A percentile compares a stretch with the other conserved stretches of the same genome.
Conservation (phyloP, 1,140 invertebrate genomes). For the Chelonus insularis region DNA sequence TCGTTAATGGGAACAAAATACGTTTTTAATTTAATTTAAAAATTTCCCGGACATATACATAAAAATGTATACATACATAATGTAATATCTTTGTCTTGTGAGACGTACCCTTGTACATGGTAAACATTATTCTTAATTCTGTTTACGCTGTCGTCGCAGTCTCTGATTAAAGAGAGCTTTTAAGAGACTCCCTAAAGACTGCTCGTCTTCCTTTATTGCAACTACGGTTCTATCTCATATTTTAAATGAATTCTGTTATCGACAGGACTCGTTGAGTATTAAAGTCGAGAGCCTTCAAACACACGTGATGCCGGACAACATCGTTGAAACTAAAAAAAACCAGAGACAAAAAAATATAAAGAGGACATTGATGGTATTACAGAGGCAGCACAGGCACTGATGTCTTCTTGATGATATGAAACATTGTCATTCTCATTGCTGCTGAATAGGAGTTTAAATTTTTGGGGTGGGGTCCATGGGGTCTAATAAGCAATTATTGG, state of each 20-base stretch:
- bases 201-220: neutral
- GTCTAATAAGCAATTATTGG: too few species aligned
- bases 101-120: neutral
- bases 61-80: neutral
- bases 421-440: neutral
- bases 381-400: slow-evolving; percentile 19
- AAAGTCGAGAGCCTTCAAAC: slow-evolving; percentile 11
- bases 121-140: slow-evolving; percentile 6
- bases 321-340: slow-evolving; percentile 5
- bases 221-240: slow-evolving; percentile 11
- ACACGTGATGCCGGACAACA: slow-evolving; percentile 18
- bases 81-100: neutral
- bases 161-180: slow-evolving; percentile 2
- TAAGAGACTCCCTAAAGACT: neutral
- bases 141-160: neutral
- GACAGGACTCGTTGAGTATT: slow-evolving; percentile 11
- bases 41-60: too few species aligned
- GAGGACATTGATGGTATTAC: too few species aligned
- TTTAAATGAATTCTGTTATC: slow-evolving; percentile 30
- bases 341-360: too few species aligned
- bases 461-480: too few species aligned
- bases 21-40: too few species aligned
- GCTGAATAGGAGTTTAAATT: too few species aligned
- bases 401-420: slow-evolving; percentile 21
- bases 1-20: too few species aligned